Base-by-base conservation (phyloP, 2,113 vertebrate genomes). In the Cyprinodon brontotheroides region DNA sequence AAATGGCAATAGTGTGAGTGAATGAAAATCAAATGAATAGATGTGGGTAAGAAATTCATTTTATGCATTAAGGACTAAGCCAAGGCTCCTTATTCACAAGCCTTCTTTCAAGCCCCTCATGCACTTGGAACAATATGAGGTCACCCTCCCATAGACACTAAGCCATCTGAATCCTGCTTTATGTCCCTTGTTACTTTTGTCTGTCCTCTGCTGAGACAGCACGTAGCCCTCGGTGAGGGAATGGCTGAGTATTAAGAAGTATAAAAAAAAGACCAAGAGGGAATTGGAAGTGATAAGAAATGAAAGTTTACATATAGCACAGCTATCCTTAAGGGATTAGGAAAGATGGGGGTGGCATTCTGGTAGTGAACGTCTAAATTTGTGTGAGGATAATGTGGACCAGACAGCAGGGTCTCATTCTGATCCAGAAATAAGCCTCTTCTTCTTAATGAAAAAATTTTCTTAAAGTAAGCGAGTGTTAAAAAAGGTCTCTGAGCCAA, bases 41-140 rank as follows among this genome's bases (percentile, higher is more conserved):
- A 81, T 20, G 65, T 68, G 74, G 74, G 66, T 71, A 73, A 79
- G 77, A 90, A 82, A 92, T 92, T 90, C 72, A 93, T 93, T 89
- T 87, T 85, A 91, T 86, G 89, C 90, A 92, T 91, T 90, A 80
- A 38, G 65, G 62, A 38, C 86, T 82, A 89, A 91, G 82, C 86
- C 81, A 72, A 40, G 71, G 59, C 74, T 87, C 70, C 83, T 83
- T 74, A 73, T 74, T 69, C 79, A 73, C 4, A 36, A 48, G 74
- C 80, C 86, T 81, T 84, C 36, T 76, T 80, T 80, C 74, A 75
- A 65, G 77, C 90, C 89, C 79, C 86, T 87, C 70, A 77, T 92
- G 87, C 83, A 83, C 82, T 81, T 67, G 72, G 84, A 87, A 90
- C 86, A 91, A 91, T 90, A 86, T 89, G 78, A 84, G 89, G 89